phyloP scores from a whole-genome alignment of 2,797 vertebrate genomes.

The Tangara arthus region DNA sequence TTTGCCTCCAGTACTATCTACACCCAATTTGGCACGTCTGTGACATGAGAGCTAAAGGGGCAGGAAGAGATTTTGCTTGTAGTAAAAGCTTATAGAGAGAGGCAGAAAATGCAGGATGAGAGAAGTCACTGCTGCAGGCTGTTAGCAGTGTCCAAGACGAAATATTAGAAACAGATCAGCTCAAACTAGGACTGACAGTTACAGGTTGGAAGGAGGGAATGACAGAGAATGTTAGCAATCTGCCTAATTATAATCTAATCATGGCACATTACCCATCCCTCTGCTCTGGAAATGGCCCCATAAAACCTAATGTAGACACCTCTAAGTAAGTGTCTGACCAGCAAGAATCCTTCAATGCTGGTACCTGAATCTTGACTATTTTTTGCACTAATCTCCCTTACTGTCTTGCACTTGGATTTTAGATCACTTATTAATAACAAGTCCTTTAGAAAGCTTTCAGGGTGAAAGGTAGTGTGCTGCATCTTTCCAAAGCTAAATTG shows the following conservation, averaged over 20 bases:
- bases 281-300: background rate
- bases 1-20: background rate
- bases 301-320: background rate
- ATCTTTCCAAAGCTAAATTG: background rate
- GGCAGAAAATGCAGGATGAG: background rate
- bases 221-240: background rate
- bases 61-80: slow-evolving; percentile 10
- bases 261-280: background rate
- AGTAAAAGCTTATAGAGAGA: background rate
- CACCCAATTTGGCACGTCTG: fast-evolving
- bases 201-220: background rate
- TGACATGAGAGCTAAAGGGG: background rate
- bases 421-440: background rate
- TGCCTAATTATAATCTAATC: background rate
- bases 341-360: background rate
- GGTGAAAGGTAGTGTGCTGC: background rate
- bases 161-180: background rate
- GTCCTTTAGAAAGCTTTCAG: background rate
- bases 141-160: background rate
- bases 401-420: background rate
- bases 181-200: background rate
- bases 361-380: background rate
- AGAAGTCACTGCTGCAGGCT: background rate
- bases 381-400: background rate
- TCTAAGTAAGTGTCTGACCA: background rate